Base-by-base conservation (phyloP, 2,888 invertebrate species). In the Falcaria lacertinaria region DNA sequence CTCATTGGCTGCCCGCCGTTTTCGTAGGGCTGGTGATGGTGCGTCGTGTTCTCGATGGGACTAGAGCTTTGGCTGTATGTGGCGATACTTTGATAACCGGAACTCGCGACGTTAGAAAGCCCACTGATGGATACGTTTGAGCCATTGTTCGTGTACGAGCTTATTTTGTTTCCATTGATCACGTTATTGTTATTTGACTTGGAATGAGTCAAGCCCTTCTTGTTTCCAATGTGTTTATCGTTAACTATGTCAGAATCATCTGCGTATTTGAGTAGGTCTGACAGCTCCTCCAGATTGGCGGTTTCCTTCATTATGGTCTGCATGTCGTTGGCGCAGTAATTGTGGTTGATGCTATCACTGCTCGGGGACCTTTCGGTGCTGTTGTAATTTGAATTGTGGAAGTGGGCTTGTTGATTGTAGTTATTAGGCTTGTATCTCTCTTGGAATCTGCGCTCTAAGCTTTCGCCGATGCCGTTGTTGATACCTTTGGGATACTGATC, bases 21-120 rank as follows among this genome's bases (percentile, higher is more conserved):
- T 56, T 89, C 88, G 48, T 74, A 89, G 0, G 83, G 70, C 49
- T 80, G 85, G 44, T 87, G 87, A 45, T 75, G 82, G 43, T 85
- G 88, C 2, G 77, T 77, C 36, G 90, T 89, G 44, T 92, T 90
- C 71, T 96, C 96, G 15, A 95, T 93, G 33, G 96, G 96, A 74
- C 95, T 96, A 61, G 94, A 95, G 56, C 95, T 96, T 78, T 96
- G 96, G 74, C 96, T 96, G 80, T 95, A 95, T 1, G 95, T 95
- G 32, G 95, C 95, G 67, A 96, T 95, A 64, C 96, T 96, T 82
- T 96, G 96, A 80, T 96, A 96, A 4, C 96, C 96, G 0, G 96
- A 96, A 61, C 95, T 95, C 28, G 95, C 96, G 6, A 94, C 93
- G 50, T 93, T 94, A 15, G 93, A 93, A 39, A 94, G 73, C 55